These are phyloP conservation scores for Drosophila peninsularis DNA, from an alignment of 2,888 invertebrate species.

Conservation along the genomic window DNA sequence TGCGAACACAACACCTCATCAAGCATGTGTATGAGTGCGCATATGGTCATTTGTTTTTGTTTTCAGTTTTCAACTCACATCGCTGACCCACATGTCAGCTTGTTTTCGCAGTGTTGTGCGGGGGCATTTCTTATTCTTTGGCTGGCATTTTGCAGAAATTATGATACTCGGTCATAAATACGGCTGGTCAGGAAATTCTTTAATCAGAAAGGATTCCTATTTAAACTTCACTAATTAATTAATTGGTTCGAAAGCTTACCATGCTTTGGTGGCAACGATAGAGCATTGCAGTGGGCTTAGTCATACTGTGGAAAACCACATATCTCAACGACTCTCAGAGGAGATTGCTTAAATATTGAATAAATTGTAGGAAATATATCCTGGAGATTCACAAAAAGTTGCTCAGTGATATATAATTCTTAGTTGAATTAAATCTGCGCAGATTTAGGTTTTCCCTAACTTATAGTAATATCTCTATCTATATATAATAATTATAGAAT, in stretches of 20 bases:
- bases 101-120: slow-evolving; percentile 21
- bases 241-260: background rate
- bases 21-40: slow-evolving; percentile 18
- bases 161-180: slow-evolving; percentile 58
- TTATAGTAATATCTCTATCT: no score
- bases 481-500: no score
- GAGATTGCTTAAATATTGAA: no score
- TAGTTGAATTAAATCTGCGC: no score
- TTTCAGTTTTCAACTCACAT: slow-evolving; percentile 62
- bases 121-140: slow-evolving; percentile 21
- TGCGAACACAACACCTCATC: slow-evolving; percentile 4
- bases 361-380: no score
- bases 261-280: no score
- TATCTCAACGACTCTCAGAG: background rate
- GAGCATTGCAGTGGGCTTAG: no score
- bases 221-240: slow-evolving; percentile 25
- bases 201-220: slow-evolving; percentile 28
- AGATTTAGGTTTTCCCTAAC: no score
- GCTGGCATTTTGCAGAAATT: no score
- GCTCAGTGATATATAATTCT: no score
- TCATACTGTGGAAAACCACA: background rate
- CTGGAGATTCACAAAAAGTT: no score
- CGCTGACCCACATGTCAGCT: slow-evolving; percentile 69
- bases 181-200: slow-evolving; percentile 47
- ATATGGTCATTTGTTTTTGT: slow-evolving; percentile 38